Conservation (phyloP, 2,797 vertebrate species). For the Myotis planiceps region DNA sequence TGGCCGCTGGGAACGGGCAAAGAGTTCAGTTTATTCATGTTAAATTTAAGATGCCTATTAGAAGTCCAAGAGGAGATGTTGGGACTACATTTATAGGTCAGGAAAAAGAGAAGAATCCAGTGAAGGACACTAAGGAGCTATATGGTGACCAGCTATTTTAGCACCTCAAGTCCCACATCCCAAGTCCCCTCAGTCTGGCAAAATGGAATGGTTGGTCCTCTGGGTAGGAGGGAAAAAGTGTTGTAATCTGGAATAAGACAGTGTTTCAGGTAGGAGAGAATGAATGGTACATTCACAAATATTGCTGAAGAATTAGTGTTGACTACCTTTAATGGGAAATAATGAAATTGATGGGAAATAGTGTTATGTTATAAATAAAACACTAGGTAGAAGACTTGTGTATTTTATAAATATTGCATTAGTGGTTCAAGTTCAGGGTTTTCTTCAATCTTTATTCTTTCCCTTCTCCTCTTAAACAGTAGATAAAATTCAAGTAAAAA, state of each 20-base stretch:
- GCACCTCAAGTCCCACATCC: background rate
- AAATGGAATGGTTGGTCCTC: background rate
- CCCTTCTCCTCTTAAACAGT: background rate
- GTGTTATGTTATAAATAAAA: background rate
- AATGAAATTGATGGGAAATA: background rate
- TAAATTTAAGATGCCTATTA: background rate
- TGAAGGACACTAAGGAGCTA: background rate
- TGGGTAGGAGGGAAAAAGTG: background rate
- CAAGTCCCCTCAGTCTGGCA: background rate
- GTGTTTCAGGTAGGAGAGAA: background rate
- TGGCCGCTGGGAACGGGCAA: background rate
- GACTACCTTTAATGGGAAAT: background rate
- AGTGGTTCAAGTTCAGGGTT: constrained; percentile 10
- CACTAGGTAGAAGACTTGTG: background rate
- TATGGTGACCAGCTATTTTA: background rate
- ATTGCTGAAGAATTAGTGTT: background rate
- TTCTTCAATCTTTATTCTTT: background rate
- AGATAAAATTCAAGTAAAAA: constrained; percentile 27
- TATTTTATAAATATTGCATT: constrained; percentile 28
- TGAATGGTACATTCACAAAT: background rate
- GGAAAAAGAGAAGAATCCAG: constrained; percentile 21
- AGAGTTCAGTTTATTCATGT: background rate
- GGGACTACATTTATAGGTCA: background rate
- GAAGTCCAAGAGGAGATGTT: background rate
- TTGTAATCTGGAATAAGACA: constrained; percentile 2